Base-by-base conservation (phyloP, 2,888 invertebrate species). In the Colletes collaris region DNA sequence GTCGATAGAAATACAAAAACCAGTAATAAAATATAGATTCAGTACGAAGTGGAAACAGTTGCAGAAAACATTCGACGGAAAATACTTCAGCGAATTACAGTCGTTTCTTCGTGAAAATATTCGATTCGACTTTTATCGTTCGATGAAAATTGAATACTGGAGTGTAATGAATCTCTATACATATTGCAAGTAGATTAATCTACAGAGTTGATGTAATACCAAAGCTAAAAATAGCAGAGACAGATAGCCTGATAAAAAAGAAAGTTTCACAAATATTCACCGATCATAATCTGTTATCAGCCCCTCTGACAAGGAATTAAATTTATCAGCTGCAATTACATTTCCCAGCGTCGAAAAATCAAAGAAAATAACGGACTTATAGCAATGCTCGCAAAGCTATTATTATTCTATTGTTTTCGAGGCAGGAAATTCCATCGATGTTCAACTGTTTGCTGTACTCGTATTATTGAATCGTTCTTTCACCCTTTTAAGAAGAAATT, bases 301-400 rank as follows among this genome's bases (percentile, higher is more conserved):
- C 16, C 13, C 2, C 1, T 0, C 10, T 50, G 50, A 72, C 56
- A 75, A 58, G 16, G 44, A 63, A 72, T 64, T 72, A 58, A 72
- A 75, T 71, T 75, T 75, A 72, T 75, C 62, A 58, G 55, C 52
- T 52, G 52, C 52, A 64, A 64, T 75, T 64, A 72, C 11, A 62
- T 72, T 58, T 49, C 63, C 11, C 7, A 40, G 35, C 16, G 27
- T 50, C 50, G 16, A 13, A 6, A 44, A 52, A 19, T 44, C 35
- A 73, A 50, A 52, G 40, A 50, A 35, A 72, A n/a, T 1, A 49
- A 13, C 49, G 8, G 35, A 40, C n/a, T 52, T 37, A 46, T 2
- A 2, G n/a, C 16, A 16, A 16, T 5, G 13, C 13, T 27, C 27
- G 19, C 16, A 8, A 13, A 35, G 8, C 10, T 64, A 16, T 10